Evolutionary conservation across 2,113 vertebrate species (phyloP).

Genomic region (Cephalopholis sonnerati): DNA sequence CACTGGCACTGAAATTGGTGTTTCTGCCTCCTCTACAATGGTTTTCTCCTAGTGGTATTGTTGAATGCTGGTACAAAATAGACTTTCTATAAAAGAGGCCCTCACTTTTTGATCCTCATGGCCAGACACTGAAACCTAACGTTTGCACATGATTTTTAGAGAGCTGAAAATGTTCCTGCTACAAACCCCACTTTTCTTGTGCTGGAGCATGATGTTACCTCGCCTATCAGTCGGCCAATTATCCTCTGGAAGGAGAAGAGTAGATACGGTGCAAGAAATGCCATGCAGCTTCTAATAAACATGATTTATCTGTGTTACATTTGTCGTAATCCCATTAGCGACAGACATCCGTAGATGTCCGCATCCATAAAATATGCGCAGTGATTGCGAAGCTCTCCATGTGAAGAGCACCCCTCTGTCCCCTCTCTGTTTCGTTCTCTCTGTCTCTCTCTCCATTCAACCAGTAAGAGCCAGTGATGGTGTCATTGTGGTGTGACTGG

Average conservation of each 20-base stretch:
- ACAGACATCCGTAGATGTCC: slow-evolving; percentile 30
- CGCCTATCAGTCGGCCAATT: not conserved
- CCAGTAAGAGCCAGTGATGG: slow-evolving; percentile 54
- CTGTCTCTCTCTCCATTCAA: slow-evolving; percentile 46
- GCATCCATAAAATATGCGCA: slow-evolving; percentile 75
- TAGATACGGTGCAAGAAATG: not conserved
- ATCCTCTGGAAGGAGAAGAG: not conserved
- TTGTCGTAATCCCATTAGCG: slow-evolving; percentile 27
- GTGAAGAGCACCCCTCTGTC: slow-evolving; percentile 71
- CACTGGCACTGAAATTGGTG: not conserved
- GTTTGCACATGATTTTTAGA: slow-evolving; percentile 31
- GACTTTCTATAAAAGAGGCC: slow-evolving; percentile 1
- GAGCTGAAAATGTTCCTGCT: slow-evolving; percentile 11
- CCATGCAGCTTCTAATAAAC: not conserved
- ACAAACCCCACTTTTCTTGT: not conserved
- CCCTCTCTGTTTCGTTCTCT: slow-evolving; percentile 32
- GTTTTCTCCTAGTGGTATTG: slow-evolving; percentile 1
- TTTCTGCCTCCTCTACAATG: not conserved
- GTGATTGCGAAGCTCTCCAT: slow-evolving; percentile 79
- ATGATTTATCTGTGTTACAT: not conserved
- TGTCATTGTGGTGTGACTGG: slow-evolving; percentile 77
- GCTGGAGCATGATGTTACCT: not conserved
- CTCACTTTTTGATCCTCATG: not conserved
- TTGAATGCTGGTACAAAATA: slow-evolving; percentile 6
- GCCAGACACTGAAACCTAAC: slow-evolving; percentile 8